Conservation (phyloP, 2,797 vertebrate genomes). For the Acropternis orthonyx region DNA sequence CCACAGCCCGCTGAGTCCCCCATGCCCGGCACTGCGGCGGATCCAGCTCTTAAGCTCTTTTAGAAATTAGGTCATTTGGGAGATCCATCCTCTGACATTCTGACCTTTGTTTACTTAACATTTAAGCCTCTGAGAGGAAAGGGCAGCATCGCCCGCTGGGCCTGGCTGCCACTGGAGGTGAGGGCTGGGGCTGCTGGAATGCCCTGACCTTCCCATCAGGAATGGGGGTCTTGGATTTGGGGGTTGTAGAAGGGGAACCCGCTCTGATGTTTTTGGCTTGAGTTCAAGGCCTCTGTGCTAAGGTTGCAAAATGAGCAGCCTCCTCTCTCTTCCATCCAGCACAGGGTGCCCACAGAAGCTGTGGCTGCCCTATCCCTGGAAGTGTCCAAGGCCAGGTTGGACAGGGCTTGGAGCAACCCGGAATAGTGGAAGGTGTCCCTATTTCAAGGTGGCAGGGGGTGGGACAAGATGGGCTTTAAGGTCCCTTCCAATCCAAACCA, state of each 20-base stretch:
- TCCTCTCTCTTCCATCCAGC: neutral
- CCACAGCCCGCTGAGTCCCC: neutral
- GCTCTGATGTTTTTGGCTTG: neutral
- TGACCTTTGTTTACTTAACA: constrained; percentile 73
- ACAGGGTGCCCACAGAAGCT: neutral
- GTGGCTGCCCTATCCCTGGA: neutral
- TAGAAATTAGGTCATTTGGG: constrained; percentile 71
- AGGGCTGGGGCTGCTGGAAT: neutral
- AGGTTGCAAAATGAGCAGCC: neutral
- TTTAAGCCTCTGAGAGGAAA: constrained; percentile 50
- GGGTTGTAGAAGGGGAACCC: neutral
- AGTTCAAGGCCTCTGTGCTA: neutral
- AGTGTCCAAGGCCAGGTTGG: fast-evolving
- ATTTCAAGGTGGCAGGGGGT: neutral
- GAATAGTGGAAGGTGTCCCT: fast-evolving
- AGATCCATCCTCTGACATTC: constrained; percentile 41
- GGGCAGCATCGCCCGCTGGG: fast-evolving
- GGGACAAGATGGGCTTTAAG: fast-evolving
- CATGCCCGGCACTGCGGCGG: fast-evolving
- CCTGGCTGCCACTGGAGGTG: neutral
- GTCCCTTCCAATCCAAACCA: neutral
- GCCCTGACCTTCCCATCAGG: fast-evolving
- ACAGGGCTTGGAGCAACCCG: fast-evolving
- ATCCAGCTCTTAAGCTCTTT: constrained; percentile 55
- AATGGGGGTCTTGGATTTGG: neutral